phyloP scores from a whole-genome alignment of 1,140 invertebrate genomes.

The Vanessa tameamea region DNA sequence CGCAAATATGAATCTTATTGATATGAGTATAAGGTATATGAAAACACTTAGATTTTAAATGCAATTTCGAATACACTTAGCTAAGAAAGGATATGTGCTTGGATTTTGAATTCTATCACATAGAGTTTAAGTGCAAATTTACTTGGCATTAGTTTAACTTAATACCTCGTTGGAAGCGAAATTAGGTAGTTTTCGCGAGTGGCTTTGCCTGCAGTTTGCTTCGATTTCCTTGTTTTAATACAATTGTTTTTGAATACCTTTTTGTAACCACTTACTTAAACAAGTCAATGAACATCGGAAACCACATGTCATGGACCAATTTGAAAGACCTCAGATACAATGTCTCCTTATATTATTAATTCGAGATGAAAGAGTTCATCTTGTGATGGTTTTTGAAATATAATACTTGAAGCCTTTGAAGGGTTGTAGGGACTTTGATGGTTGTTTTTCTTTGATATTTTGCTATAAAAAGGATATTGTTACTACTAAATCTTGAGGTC shows the following conservation, averaged over 20 bases:
- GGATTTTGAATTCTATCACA: slow-evolving; percentile 21
- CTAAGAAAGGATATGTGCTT: background rate
- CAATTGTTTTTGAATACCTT: background rate
- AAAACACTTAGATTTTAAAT: slow-evolving; percentile 5
- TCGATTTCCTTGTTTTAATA: slow-evolving; percentile 14
- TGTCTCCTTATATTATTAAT: slow-evolving; percentile 2
- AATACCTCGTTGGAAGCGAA: slow-evolving; percentile 6
- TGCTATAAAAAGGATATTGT: slow-evolving; percentile 7
- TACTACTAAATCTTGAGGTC: too few species aligned
- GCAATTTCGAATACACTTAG: slow-evolving; percentile 26
- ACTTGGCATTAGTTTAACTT: slow-evolving; percentile 5
- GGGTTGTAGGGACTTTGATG: background rate
- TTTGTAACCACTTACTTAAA: background rate
- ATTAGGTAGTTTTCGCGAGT: slow-evolving; percentile 15
- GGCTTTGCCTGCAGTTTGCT: background rate
- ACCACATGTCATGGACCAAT: slow-evolving; percentile 25
- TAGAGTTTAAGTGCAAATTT: slow-evolving; percentile 6
- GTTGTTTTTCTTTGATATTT: background rate
- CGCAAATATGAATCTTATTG: slow-evolving; percentile 21
- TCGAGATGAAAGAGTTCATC: background rate
- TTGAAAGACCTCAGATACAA: slow-evolving; percentile 5
- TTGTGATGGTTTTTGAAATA: slow-evolving; percentile 13
- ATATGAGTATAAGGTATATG: slow-evolving; percentile 24
- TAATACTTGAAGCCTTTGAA: slow-evolving; percentile 4
- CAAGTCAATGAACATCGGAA: slow-evolving; percentile 1